A percentile compares a stretch with the other conserved stretches of the same genome.
These are phyloP conservation scores for Buceros bicornis DNA, from an alignment of 2,797 vertebrate species.

Conservation along the genomic window DNA sequence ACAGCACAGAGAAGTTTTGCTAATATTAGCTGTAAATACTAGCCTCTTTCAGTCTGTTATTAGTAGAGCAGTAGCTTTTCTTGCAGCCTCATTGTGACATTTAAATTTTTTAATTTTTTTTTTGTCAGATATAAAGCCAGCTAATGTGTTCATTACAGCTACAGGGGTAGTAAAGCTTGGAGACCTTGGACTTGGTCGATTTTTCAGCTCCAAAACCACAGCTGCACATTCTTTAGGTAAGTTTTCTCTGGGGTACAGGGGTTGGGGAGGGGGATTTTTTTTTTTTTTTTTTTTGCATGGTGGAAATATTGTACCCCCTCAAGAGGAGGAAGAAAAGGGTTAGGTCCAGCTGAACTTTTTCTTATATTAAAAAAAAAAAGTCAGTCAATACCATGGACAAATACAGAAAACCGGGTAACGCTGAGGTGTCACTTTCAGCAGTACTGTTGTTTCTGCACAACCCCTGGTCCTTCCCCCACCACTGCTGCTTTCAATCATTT, in stretches of 20 bases:
- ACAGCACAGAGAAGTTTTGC: neutral
- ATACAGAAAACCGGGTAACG: neutral
- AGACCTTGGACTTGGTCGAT: conserved; percentile 94
- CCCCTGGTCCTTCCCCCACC: too few species aligned
- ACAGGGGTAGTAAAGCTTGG: conserved; percentile 98
- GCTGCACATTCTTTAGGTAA: conserved; percentile 97
- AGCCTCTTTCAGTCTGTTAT: neutral
- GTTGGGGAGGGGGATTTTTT: neutral
- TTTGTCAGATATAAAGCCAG: conserved; percentile 94
- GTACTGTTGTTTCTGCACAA: neutral
- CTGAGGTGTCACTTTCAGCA: neutral
- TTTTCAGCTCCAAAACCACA: conserved; percentile 99
- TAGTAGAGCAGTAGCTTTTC: neutral
- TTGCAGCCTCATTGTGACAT: neutral
- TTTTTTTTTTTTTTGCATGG: neutral
- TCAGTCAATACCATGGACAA: neutral
- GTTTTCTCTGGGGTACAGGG: neutral
- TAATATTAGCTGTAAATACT: neutral
- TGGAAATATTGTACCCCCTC: neutral
- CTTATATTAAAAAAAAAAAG: neutral
- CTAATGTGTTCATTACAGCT: conserved; percentile 98
- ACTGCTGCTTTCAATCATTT: neutral
- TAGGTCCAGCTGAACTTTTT: neutral
- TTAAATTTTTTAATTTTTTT: neutral
- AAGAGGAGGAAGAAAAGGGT: neutral